Conservation (phyloP, 2,113 vertebrate species). For the Bubo bubo region DNA sequence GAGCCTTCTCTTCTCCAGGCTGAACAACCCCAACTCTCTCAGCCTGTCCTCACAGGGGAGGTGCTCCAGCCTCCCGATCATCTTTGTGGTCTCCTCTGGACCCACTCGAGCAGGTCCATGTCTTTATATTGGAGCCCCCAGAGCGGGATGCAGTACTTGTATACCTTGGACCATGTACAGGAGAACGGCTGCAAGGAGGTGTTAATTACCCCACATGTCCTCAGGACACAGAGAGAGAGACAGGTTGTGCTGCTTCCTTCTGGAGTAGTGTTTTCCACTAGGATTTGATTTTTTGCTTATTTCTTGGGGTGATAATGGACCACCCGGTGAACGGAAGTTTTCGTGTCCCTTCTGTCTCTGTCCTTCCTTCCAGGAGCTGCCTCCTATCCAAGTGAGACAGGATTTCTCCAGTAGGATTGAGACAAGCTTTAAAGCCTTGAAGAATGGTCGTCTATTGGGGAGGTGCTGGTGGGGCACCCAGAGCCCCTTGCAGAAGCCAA, state of each 20-base stretch:
- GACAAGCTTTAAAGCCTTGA: neutral
- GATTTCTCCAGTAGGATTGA: neutral
- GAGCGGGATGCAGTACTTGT: too few relatives aligned
- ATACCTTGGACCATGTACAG: neutral
- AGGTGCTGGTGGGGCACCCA: too few relatives aligned
- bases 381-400: neutral
- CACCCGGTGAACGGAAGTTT: neutral
- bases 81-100: too few relatives aligned
- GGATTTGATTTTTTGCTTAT: neutral
- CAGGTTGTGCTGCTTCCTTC: neutral
- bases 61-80: too few relatives aligned
- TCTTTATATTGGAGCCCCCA: too few relatives aligned
- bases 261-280: neutral
- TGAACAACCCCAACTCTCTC: too few relatives aligned
- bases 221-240: neutral
- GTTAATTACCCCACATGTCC: accelerated
- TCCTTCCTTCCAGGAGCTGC: neutral
- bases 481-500: neutral
- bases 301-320: neutral
- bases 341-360: neutral
- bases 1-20: too few relatives aligned
- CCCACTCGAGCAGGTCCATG: too few relatives aligned
- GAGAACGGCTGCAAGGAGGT: neutral
- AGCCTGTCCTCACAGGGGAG: too few relatives aligned
- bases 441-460: neutral